Conservation (phyloP, 2,113 vertebrate genomes). For the Ginglymostoma cirratum region DNA sequence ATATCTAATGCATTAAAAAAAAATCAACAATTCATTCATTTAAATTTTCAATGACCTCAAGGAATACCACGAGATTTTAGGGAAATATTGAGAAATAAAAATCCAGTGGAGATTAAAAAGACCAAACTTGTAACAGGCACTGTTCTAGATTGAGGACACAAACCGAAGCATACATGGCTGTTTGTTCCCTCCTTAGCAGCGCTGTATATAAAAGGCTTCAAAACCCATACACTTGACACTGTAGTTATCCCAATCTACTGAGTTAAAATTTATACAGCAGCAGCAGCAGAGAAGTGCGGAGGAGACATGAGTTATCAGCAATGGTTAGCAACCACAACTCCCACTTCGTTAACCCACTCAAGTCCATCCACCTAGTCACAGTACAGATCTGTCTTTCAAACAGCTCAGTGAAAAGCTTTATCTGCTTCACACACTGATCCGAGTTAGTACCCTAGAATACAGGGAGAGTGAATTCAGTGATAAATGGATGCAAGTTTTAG, state of each 20-base stretch:
- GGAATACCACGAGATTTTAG: constrained; percentile 33
- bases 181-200: neutral
- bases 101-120: constrained; percentile 46
- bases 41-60: constrained; percentile 38
- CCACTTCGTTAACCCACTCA: constrained; percentile 52
- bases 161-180: neutral
- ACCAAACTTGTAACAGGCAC: constrained; percentile 46
- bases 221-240: constrained; percentile 27
- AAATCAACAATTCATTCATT: constrained; percentile 56
- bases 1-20: constrained; percentile 55
- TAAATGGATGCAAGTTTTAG: constrained; percentile 59
- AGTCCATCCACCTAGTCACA: neutral
- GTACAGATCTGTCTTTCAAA: constrained; percentile 51
- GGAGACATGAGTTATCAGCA: constrained; percentile 34
- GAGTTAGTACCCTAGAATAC: constrained; percentile 44
- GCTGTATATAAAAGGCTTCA: constrained; percentile 12
- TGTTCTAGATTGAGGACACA: constrained; percentile 10
- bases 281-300: constrained; percentile 44
- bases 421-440: constrained; percentile 44
- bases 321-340: constrained; percentile 42
- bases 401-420: constrained; percentile 53
- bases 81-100: constrained; percentile 39
- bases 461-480: constrained; percentile 46
- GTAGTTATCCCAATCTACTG: constrained; percentile 21
- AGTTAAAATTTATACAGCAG: constrained; percentile 49